phyloP scores from a whole-genome alignment of 2,797 vertebrate genomes.

The Lutjanus argentimaculatus region DNA sequence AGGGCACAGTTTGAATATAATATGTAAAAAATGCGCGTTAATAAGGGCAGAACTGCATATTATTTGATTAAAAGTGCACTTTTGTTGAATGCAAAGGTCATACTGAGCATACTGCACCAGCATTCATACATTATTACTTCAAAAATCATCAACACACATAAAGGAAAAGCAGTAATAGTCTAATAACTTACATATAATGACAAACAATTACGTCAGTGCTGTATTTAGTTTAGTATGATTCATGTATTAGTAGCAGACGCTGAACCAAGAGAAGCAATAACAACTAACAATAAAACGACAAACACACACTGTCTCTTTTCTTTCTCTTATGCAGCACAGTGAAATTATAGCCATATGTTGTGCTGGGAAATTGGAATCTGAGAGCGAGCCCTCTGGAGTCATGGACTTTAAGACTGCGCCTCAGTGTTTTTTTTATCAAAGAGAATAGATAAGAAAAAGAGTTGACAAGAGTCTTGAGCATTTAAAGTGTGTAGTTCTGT shows the following conservation, averaged over 20 bases:
- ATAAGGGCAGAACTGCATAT: background rate
- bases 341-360: constrained; percentile 13
- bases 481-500: constrained; percentile 50
- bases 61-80: constrained; percentile 2
- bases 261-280: constrained; percentile 15
- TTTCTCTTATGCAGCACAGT: constrained; percentile 27
- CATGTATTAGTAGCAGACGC: background rate
- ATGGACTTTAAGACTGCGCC: constrained; percentile 24
- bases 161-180: constrained; percentile 5
- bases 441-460: constrained; percentile 49
- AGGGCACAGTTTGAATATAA: background rate
- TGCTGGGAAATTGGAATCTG: constrained; percentile 51
- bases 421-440: constrained; percentile 52
- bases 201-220: background rate
- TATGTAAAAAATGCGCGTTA: background rate
- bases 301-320: background rate
- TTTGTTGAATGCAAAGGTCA: background rate
- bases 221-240: background rate
- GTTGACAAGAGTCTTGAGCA: constrained; percentile 31
- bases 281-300: background rate
- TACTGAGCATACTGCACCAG: background rate
- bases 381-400: constrained; percentile 45
- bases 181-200: background rate
- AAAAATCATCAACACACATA: background rate
- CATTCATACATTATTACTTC: background rate